Percentiles rank a stretch among this genome's conserved stretches.
phyloP scores from a whole-genome alignment of 2,888 invertebrate genomes.

The Aelia acuminata region DNA sequence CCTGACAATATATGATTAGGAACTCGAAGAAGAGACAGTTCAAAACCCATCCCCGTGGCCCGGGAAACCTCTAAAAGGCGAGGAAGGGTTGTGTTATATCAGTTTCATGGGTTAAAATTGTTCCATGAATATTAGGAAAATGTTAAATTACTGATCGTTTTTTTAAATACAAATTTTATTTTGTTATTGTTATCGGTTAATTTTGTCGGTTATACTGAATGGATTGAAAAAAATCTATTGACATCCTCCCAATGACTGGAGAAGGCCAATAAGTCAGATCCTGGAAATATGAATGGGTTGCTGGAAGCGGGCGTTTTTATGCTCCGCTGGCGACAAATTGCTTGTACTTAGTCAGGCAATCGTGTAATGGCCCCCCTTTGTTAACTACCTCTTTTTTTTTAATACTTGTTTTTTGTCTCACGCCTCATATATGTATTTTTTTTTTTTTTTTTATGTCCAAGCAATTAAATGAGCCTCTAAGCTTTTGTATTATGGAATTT shows the following conservation, averaged over 20 bases:
- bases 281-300: slow-evolving; percentile 44
- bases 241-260: not conserved
- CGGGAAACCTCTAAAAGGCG: too few relatives aligned
- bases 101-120: too few relatives aligned
- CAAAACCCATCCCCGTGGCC: too few relatives aligned
- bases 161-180: too few relatives aligned
- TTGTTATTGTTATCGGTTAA: too few relatives aligned
- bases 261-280: slow-evolving; percentile 12
- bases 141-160: too few relatives aligned
- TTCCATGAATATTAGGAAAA: too few relatives aligned
- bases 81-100: too few relatives aligned
- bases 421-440: not conserved
- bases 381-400: slow-evolving; percentile 19
- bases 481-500: not conserved
- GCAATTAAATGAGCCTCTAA: too few relatives aligned
- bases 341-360: not conserved
- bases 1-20: too few relatives aligned
- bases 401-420: not conserved
- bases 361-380: not conserved
- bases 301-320: slow-evolving; percentile 28
- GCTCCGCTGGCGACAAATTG: slow-evolving; percentile 24
- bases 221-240: not conserved
- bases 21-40: too few relatives aligned
- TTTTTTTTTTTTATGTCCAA: too few relatives aligned
- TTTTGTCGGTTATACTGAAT: not conserved